A percentile compares a stretch with the other conserved stretches of the same genome.
These are phyloP conservation scores for Poeciliopsis occidentalis DNA, from an alignment of 2,113 vertebrate genomes.

Conservation along the genomic window DNA sequence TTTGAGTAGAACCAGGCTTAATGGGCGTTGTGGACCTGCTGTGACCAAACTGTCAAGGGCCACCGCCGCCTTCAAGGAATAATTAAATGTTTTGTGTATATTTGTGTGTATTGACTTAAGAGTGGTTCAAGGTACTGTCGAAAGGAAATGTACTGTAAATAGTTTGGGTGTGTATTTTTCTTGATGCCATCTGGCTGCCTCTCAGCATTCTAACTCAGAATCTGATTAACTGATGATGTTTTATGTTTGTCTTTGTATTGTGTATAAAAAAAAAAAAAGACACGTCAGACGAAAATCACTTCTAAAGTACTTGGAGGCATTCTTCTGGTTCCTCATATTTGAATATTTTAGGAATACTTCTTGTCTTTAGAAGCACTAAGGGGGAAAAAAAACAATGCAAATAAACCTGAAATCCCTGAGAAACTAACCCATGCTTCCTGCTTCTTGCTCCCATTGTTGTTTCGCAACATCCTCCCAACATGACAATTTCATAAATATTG, in stretches of 20 bases:
- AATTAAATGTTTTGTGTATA: constrained; percentile 69
- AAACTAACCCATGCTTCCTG: constrained; percentile 70
- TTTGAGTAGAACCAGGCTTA: constrained; percentile 63
- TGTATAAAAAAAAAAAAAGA: constrained; percentile 37
- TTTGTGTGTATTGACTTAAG: constrained; percentile 69
- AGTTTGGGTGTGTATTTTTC: constrained; percentile 68
- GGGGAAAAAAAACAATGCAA: constrained; percentile 68
- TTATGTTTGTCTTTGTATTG: constrained; percentile 62
- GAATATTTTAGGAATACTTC: constrained; percentile 72
- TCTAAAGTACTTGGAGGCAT: constrained; percentile 55
- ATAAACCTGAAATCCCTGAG: constrained; percentile 78
- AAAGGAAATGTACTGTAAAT: constrained; percentile 74
- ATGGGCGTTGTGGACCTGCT: constrained; percentile 53
- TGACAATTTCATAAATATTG: neutral
- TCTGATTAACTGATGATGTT: constrained; percentile 56
- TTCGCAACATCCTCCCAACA: constrained; percentile 52
- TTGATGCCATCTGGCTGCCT: constrained; percentile 66
- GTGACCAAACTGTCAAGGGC: constrained; percentile 62
- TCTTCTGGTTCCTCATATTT: constrained; percentile 73
- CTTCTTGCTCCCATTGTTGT: constrained; percentile 63
- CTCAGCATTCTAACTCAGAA: constrained; percentile 62
- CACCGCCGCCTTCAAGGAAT: constrained; percentile 23
- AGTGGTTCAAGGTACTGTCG: constrained; percentile 64
- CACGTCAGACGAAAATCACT: constrained; percentile 43
- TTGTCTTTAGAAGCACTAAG: constrained; percentile 81